Conservation (phyloP, 2,888 invertebrate genomes). For the Hirtodrosophila alboralis region DNA sequence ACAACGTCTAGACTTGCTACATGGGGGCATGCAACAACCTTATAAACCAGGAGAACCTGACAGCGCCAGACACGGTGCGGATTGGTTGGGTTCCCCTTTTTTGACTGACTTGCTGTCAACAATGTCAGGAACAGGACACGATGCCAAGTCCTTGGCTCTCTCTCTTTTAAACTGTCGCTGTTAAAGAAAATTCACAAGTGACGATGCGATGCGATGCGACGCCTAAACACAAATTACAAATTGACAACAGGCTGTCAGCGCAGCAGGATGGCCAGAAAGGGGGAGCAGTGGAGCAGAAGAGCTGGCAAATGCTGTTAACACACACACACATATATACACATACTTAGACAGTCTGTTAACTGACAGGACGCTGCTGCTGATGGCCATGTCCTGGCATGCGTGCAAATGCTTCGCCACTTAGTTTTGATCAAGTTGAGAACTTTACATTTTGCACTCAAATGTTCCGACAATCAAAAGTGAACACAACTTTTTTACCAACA, state of each 20-base stretch:
- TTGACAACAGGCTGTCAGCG: conserved; percentile 58
- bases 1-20: conserved; percentile 56
- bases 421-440: conserved; percentile 64
- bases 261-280: neutral
- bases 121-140: conserved; percentile 37
- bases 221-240: conserved; percentile 57
- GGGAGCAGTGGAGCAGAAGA: conserved; percentile 33
- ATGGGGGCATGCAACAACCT: conserved; percentile 16
- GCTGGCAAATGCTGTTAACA: conserved; percentile 24
- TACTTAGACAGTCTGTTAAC: conserved; percentile 8
- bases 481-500: conserved; percentile 58
- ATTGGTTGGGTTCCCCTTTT: too few relatives aligned
- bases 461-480: conserved; percentile 69
- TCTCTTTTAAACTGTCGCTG: conserved; percentile 61
- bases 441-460: conserved; percentile 73
- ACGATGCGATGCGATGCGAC: conserved; percentile 26
- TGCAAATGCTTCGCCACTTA: conserved; percentile 72
- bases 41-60: conserved; percentile 44
- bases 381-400: conserved; percentile 55
- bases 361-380: conserved; percentile 43
- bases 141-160: conserved; percentile 28
- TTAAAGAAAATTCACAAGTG: conserved; percentile 39
- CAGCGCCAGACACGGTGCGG: conserved; percentile 49
- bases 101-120: conserved; percentile 41
- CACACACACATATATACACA: conserved; percentile 7